phyloP scores from a whole-genome alignment of 2,113 vertebrate genomes.

The Agelaius tricolor region DNA sequence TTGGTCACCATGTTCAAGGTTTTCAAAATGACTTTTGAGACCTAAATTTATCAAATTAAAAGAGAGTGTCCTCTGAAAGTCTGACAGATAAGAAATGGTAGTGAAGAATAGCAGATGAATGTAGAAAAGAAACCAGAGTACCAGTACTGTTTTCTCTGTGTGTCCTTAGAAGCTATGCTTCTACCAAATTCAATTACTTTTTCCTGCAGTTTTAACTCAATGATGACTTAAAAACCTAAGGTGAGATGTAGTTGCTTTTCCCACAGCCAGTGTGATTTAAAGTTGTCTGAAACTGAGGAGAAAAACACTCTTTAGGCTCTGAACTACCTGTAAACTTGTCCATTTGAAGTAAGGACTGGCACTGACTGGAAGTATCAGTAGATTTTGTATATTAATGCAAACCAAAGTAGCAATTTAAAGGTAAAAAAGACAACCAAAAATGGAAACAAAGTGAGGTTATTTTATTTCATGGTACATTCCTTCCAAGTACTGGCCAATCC shows the following conservation, averaged over 20 bases:
- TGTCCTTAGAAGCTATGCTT: constrained; percentile 29
- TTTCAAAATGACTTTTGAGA: constrained; percentile 52
- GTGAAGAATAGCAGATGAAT: neutral
- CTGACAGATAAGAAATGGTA: neutral
- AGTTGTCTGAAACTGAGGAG: neutral
- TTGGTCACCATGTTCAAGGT: constrained; percentile 8
- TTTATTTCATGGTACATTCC: neutral
- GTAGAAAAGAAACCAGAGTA: neutral
- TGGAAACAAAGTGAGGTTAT: neutral
- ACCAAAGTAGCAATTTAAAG: neutral
- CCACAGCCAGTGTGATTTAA: neutral
- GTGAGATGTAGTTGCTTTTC: constrained; percentile 26
- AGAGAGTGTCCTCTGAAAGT: neutral
- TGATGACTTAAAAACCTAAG: neutral
- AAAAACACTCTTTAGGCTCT: neutral
- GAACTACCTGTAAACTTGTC: neutral
- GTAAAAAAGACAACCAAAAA: neutral
- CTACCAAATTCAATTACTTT: constrained; percentile 26
- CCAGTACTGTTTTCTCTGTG: neutral
- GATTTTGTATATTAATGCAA: neutral
- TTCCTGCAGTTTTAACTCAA: constrained; percentile 40
- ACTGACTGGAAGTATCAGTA: neutral
- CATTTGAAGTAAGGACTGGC: neutral
- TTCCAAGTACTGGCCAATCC: neutral
- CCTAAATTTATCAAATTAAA: constrained; percentile 50